Percentiles rank a stretch among this genome's conserved stretches.
phyloP scores from a whole-genome alignment of 2,888 invertebrate species.

The Eristalinus sepulchralis region DNA sequence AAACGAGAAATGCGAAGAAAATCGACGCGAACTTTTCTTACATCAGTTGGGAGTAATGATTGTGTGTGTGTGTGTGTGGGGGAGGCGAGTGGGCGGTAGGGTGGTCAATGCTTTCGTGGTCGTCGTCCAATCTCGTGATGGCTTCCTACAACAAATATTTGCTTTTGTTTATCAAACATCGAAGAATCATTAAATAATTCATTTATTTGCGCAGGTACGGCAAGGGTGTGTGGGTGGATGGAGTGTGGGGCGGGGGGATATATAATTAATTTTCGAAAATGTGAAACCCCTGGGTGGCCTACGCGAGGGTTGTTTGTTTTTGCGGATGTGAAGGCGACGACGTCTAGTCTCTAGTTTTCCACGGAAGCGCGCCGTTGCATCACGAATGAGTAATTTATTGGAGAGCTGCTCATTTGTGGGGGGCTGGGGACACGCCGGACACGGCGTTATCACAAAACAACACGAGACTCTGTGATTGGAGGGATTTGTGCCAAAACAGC shows the following conservation, averaged over 20 bases:
- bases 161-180: conserved; percentile 1
- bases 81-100: not conserved
- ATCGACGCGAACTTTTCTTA: conserved; percentile 1
- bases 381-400: conserved; percentile 56
- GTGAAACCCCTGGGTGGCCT: not conserved
- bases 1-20: not conserved
- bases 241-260: not conserved
- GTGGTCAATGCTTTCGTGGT: not conserved
- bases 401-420: not conserved
- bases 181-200: not conserved
- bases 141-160: not conserved
- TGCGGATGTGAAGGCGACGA: conserved; percentile 41
- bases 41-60: not conserved
- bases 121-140: not conserved
- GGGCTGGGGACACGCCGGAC: conserved; percentile 24
- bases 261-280: not conserved
- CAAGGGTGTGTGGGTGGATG: not conserved
- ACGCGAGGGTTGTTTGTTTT: not conserved
- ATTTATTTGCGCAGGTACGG: not conserved
- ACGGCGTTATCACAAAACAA: conserved; percentile 28
- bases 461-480: conserved; percentile 46
- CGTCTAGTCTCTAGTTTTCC: conserved; percentile 65
- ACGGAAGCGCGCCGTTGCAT: conserved; percentile 49
- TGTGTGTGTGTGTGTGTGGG: not conserved
- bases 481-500: conserved; percentile 38